A percentile compares a stretch with the other conserved stretches of the same genome.
These are phyloP conservation scores for Formica aserva DNA, from an alignment of 2,888 invertebrate species.

Conservation along the genomic window DNA sequence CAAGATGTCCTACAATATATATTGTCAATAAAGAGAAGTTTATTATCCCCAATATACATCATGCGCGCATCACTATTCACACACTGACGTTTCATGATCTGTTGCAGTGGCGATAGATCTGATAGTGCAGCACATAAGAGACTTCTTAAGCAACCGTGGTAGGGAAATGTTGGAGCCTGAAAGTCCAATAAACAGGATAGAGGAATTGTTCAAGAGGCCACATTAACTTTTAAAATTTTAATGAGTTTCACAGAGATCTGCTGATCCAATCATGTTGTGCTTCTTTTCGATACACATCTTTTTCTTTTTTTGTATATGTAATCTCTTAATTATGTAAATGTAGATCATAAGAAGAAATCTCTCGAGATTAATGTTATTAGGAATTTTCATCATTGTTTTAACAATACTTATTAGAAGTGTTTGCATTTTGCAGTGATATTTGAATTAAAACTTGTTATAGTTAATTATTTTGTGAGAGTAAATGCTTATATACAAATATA, in stretches of 20 bases:
- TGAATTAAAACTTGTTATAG: background rate
- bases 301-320: slow-evolving; percentile 37
- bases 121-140: slow-evolving; percentile 98
- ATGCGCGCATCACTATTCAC: slow-evolving; percentile 23
- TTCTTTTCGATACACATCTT: slow-evolving; percentile 36
- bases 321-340: background rate
- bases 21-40: slow-evolving; percentile 65
- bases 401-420: slow-evolving; percentile 14
- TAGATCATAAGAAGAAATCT: background rate
- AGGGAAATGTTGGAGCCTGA: slow-evolving; percentile 80
- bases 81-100: slow-evolving; percentile 73
- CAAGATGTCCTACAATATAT: slow-evolving; percentile 60
- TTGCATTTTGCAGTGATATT: slow-evolving; percentile 19
- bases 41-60: slow-evolving; percentile 28
- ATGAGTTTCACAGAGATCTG: slow-evolving; percentile 4
- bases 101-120: slow-evolving; percentile 98
- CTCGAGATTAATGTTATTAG: slow-evolving; percentile 14
- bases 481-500: slow-evolving; percentile 42
- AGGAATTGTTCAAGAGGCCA: slow-evolving; percentile 82
- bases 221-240: slow-evolving; percentile 76
- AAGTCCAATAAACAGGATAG: slow-evolving; percentile 78
- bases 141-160: slow-evolving; percentile 91
- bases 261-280: slow-evolving; percentile 44
- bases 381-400: slow-evolving; percentile 39
- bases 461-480: background rate